These are phyloP conservation scores for Drosophila melanosoma DNA, from an alignment of 2,888 invertebrate species.

Conservation along the genomic window DNA sequence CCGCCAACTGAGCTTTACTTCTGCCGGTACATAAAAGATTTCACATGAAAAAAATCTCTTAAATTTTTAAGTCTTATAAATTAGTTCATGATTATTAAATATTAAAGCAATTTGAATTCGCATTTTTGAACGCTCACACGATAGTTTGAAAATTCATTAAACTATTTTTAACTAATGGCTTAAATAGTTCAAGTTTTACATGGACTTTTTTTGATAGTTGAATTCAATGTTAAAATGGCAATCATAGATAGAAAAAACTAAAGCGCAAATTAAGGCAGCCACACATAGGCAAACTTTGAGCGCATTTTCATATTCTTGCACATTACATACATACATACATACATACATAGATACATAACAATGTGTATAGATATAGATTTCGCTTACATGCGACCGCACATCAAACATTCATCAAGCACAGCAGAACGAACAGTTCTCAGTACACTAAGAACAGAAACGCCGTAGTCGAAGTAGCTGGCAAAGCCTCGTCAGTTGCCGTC, in stretches of 20 bases:
- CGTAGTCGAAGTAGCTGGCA: conserved; percentile 43
- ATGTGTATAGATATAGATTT: conserved; percentile 1
- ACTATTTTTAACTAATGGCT: conserved; percentile 3
- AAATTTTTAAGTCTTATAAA: neutral
- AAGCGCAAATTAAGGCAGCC: conserved; percentile 69
- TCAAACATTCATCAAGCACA: conserved; percentile 63
- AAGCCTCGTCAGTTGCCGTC: conserved; percentile 24
- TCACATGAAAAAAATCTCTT: neutral
- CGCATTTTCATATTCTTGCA: conserved; percentile 26
- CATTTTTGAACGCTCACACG: neutral
- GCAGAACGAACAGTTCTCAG: conserved; percentile 26
- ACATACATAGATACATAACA: neutral
- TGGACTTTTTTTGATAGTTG: conserved; percentile 29
- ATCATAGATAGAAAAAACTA: conserved; percentile 44
- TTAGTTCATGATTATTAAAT: neutral
- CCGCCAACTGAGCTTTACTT: neutral
- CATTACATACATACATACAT: conserved; percentile 4
- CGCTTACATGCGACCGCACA: conserved; percentile 16
- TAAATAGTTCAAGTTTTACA: conserved; percentile 24
- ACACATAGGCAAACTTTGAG: conserved; percentile 21
- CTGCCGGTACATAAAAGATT: neutral
- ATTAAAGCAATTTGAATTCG: neutral
- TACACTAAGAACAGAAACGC: conserved; percentile 47
- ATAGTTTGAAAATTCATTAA: neutral
- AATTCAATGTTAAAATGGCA: conserved; percentile 68